Evolutionary conservation across 2,888 invertebrate genomes (phyloP).

Genomic region (Entomobrya multifasciata): DNA sequence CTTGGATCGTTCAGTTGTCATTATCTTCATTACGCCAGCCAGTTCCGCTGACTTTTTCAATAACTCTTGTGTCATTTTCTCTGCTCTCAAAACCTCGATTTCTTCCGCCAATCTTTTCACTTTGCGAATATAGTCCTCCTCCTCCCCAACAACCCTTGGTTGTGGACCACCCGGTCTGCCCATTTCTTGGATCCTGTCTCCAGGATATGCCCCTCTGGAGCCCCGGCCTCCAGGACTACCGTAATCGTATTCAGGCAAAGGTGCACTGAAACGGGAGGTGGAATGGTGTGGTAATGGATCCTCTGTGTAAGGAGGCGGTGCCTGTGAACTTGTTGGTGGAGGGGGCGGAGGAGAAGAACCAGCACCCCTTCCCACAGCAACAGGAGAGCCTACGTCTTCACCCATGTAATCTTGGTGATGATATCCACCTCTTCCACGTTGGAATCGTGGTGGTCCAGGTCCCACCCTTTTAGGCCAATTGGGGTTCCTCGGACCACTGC

Average conservation of each 20-base stretch:
- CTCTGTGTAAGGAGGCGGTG: constrained; percentile 63
- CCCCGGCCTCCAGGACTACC: not conserved
- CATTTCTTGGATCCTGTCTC: too few species aligned
- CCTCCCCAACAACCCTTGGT: too few species aligned
- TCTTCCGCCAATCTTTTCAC: constrained; percentile 54
- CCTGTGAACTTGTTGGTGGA: not conserved
- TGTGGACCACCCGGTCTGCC: too few species aligned
- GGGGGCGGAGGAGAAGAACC: not conserved
- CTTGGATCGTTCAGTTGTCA: constrained; percentile 17
- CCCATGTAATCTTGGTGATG: not conserved
- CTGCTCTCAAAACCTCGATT: constrained; percentile 38
- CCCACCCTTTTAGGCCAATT: not conserved
- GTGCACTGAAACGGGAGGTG: not conserved
- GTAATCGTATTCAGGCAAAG: constrained; percentile 21
- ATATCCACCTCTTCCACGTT: not conserved
- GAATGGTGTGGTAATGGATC: constrained; percentile 43
- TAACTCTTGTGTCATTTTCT: constrained; percentile 43
- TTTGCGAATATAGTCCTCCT: constrained; percentile 31
- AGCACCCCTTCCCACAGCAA: not conserved
- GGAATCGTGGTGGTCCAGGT: not conserved
- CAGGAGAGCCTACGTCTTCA: too few species aligned
- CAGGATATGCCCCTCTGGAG: not conserved
- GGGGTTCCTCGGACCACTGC: not conserved
- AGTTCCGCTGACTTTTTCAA: constrained; percentile 49
- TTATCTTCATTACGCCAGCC: constrained; percentile 31